Base-by-base conservation (phyloP, 2,888 invertebrate species). In the Ochropacha duplaris region DNA sequence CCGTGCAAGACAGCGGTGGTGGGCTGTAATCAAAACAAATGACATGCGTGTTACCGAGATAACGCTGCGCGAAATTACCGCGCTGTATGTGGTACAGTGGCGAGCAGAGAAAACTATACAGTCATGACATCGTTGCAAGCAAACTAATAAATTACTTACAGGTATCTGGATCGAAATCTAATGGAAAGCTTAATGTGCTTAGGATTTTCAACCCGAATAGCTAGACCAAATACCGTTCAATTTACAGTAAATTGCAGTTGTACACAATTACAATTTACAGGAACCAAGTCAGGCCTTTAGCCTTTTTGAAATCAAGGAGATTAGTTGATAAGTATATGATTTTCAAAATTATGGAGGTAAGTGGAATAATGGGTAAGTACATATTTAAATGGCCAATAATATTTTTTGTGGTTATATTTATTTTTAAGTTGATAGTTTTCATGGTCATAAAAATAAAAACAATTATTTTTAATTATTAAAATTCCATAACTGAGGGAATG, bases 21-120 rank as follows among this genome's bases (percentile, higher is more conserved):
- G 66, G 57, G 68, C 57, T 61, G 79, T 87, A 87, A 87, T 87
- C 86, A 86, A 79, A 85, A 87, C 76, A 79, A 86, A 87, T 82
- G 86, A 80, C 81, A 83, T 71, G 76, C 76, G 80, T 74, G 78
- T 68, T 69, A 63, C 57, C 59, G 64, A 70, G 78, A 74, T 81
- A 81, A 76, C 77, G 65, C 64, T 58, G 57, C 55, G 59, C 60
- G 62, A 65, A 69, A 72, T 76, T 78, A 74, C 72, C 68, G 57
- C 64, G 59, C 49, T 8, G 56, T 55, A 55, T 60, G 56, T 56
- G 49, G 52, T 76, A 65, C 68, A 76, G 59, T 55, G 57, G 39
- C 6, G 31, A 44, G 39, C 56, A 59, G 4, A 12, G 44, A 54
- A 59, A 36, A 12, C 22, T 44, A 8, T 26, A 56, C 50, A 31